phyloP scores from a whole-genome alignment of 2,113 vertebrate species.

The Callorhinus ursinus region DNA sequence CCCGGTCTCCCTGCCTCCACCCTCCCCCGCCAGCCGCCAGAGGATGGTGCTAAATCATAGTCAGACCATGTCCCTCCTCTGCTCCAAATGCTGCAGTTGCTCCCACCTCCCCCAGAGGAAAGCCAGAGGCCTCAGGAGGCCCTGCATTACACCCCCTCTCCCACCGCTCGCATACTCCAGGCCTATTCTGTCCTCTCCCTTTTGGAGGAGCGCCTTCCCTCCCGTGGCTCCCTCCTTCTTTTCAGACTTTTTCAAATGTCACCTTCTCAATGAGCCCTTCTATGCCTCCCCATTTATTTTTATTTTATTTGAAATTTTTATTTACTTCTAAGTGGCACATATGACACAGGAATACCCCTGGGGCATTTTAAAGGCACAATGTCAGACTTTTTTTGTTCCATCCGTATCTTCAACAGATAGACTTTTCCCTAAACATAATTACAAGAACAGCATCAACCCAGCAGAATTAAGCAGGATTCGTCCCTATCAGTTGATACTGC shows the following conservation, averaged over 20 bases:
- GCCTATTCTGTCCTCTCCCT: too few relatives aligned
- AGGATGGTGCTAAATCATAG: not conserved
- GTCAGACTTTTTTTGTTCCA: not conserved
- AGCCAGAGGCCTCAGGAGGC: not conserved
- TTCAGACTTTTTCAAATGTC: not conserved
- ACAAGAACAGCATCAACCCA: not conserved
- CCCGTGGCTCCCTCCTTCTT: not conserved
- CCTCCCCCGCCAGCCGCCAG: not conserved
- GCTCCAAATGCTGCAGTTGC: not conserved
- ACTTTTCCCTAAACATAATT: not conserved
- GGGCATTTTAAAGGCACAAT: conserved; percentile 3
- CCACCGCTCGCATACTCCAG: not conserved
- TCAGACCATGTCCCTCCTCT: not conserved
- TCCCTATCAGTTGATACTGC: not conserved
- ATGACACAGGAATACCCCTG: not conserved
- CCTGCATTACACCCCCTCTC: not conserved
- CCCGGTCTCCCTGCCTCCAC: not conserved
- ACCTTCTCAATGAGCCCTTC: not conserved
- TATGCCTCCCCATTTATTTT: not conserved
- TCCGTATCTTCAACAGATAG: not conserved
- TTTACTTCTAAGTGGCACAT: not conserved
- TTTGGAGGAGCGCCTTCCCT: accelerated
- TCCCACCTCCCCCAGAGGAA: not conserved
- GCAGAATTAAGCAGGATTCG: not conserved
- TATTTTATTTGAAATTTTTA: not conserved